A percentile compares a stretch with the other conserved stretches of the same genome.
Conservation (phyloP, 2,797 vertebrate species). For the Podargus strigoides region DNA sequence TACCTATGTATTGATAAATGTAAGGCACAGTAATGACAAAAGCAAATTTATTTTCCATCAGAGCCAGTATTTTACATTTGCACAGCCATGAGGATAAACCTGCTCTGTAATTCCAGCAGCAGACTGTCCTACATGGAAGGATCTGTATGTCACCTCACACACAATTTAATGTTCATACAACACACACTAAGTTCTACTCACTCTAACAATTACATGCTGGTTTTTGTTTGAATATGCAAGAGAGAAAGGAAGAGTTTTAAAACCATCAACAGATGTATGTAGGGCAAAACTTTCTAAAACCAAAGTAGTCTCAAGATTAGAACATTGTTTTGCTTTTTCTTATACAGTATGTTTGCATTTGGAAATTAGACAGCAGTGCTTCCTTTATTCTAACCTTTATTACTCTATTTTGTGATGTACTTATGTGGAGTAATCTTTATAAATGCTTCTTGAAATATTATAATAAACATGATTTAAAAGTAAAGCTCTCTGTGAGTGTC, state of each 20-base stretch:
- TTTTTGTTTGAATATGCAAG: not conserved
- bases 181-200: not conserved
- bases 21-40: not conserved
- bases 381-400: not conserved
- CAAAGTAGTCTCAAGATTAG: not conserved
- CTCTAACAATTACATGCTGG: not conserved
- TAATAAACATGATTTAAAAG: not conserved
- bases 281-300: not conserved
- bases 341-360: not conserved
- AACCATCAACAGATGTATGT: not conserved
- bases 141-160: not conserved
- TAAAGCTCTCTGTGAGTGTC: not conserved
- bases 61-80: not conserved
- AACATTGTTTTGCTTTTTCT: not conserved
- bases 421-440: not conserved
- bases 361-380: not conserved
- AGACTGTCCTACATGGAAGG: not conserved
- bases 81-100: not conserved
- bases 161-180: not conserved
- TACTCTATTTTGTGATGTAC: not conserved
- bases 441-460: not conserved
- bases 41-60: not conserved
- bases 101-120: not conserved
- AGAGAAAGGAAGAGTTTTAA: not conserved
- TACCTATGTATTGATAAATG: not conserved